These are phyloP conservation scores for Colossoma macropomum DNA, from an alignment of 2,113 vertebrate species.

Conservation along the genomic window DNA sequence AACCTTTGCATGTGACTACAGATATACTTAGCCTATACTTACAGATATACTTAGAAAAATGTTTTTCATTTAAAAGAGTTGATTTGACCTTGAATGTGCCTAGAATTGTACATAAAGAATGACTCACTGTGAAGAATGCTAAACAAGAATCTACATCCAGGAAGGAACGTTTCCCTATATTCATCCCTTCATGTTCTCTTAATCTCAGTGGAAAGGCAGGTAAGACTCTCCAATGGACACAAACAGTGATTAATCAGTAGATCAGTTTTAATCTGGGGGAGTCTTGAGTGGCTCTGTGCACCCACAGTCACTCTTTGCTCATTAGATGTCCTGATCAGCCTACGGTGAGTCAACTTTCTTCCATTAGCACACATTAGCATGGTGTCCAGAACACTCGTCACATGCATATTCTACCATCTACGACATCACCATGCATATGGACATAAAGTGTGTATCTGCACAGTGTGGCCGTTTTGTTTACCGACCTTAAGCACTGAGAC, in stretches of 20 bases:
- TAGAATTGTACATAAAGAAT: not conserved
- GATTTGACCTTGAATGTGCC: too few relatives aligned
- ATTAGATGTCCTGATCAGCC: slow-evolving; percentile 35
- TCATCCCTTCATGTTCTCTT: too few relatives aligned
- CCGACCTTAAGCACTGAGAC: not conserved
- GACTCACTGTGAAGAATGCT: not conserved
- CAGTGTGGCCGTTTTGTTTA: not conserved
- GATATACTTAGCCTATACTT: too few relatives aligned
- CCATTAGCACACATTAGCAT: slow-evolving; percentile 5
- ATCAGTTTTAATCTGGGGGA: slow-evolving; percentile 30
- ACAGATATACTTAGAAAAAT: too few relatives aligned
- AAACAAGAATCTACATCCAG: not conserved
- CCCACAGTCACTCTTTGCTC: not conserved
- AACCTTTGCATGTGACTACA: too few relatives aligned
- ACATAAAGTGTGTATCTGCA: not conserved
- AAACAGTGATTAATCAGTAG: slow-evolving; percentile 30
- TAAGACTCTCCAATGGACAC: slow-evolving; percentile 1
- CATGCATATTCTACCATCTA: slow-evolving; percentile 18
- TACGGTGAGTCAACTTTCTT: slow-evolving; percentile 23
- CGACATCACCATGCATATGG: not conserved
- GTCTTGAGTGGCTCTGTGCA: slow-evolving; percentile 6
- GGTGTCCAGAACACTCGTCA: not conserved
- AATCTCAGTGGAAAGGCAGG: not conserved
- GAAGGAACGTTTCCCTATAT: not conserved
- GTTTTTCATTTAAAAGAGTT: too few relatives aligned